Evolutionary conservation across 2,888 invertebrate genomes (phyloP), one percentile per base, ranked within the genome.

Genomic region (Gastracanthus pulcherrimus): DNA sequence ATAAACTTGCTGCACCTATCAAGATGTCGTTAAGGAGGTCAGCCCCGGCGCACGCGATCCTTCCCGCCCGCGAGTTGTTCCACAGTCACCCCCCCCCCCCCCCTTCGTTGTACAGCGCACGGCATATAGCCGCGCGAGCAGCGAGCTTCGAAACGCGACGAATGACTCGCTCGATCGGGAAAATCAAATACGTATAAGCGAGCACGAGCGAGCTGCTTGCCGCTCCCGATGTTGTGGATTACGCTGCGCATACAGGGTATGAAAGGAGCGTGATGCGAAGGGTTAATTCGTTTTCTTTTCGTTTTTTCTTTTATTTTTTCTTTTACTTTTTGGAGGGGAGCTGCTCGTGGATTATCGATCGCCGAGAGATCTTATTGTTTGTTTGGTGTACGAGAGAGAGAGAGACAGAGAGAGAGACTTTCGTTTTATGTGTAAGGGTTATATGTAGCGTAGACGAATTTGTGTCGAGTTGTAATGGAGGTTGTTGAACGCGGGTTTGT

Each of bases 11-110:
- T 79, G 76, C 51, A 86, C 85, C 85, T 86, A 85, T 86, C 86
- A 84, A 86, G 83, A 84, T 85, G 84, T 86, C 84, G 84, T 84
- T 85, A 87, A 88, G 85, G 86, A 87, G 88, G 88, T 88, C 88
- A 86, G 82, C 80, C 76, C 82, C 82, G 82, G 64, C 19, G 85
- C 88, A 88, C 87, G 88, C 87, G 85, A 88, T 84, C 38, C 60
- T 58, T 29, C n/a, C n/a, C n/a, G n/a, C n/a, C n/a, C n/a, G n/a
- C n/a, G n/a, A n/a, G n/a, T n/a, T n/a, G n/a, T n/a, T n/a, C n/a
- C n/a, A n/a, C n/a, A n/a, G n/a, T n/a, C n/a, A n/a, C n/a, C n/a
- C 19, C 4, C 4, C 36, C n/a, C 66, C n/a, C n/a, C 62, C 31
- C 29, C 60, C n/a, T n/a, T n/a, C n/a, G n/a, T n/a, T n/a, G n/a